Conservation (phyloP, 2,888 invertebrate genomes). For the Dromius quadrimaculatus region DNA sequence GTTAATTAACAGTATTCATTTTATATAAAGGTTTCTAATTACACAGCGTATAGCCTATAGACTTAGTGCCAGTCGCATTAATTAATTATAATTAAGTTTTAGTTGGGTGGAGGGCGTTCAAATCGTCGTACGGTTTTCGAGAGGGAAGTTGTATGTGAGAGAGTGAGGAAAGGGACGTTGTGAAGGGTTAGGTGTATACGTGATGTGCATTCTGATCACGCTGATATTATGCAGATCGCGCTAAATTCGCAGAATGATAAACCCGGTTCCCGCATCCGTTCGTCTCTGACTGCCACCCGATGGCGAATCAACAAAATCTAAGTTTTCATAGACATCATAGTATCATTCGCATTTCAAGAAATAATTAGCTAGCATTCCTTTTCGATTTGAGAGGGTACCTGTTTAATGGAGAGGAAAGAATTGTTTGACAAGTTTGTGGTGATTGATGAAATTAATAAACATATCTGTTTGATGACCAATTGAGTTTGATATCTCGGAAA, state of each 20-base stretch:
- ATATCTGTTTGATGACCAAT: too few species aligned
- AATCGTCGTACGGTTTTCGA: conserved; percentile 69
- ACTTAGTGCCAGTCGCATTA: conserved; percentile 76
- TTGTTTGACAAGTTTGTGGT: too few species aligned
- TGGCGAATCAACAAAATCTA: conserved; percentile 15
- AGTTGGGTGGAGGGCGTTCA: conserved; percentile 71
- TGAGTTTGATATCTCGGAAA: too few species aligned
- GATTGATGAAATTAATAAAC: too few species aligned
- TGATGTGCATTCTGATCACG: conserved; percentile 66
- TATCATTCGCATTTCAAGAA: too few species aligned
- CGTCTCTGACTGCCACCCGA: conserved; percentile 24
- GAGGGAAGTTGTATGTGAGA: conserved; percentile 59
- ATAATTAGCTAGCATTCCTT: too few species aligned
- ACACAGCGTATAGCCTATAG: conserved; percentile 70
- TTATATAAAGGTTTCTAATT: conserved; percentile 74
- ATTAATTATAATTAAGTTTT: conserved; percentile 89
- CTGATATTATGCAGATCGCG: conserved; percentile 65
- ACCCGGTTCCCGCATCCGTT: conserved; percentile 30
- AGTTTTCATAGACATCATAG: conserved; percentile 4
- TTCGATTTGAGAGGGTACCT: too few species aligned
- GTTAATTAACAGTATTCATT: conserved; percentile 74
- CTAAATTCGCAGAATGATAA: conserved; percentile 54
- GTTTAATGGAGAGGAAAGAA: too few species aligned
- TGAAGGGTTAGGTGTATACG: conserved; percentile 57
- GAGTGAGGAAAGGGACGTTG: conserved; percentile 51